A percentile compares a stretch with the other conserved stretches of the same genome.
Conservation (phyloP, 2,888 invertebrate species). For the Epirrita christyi region DNA sequence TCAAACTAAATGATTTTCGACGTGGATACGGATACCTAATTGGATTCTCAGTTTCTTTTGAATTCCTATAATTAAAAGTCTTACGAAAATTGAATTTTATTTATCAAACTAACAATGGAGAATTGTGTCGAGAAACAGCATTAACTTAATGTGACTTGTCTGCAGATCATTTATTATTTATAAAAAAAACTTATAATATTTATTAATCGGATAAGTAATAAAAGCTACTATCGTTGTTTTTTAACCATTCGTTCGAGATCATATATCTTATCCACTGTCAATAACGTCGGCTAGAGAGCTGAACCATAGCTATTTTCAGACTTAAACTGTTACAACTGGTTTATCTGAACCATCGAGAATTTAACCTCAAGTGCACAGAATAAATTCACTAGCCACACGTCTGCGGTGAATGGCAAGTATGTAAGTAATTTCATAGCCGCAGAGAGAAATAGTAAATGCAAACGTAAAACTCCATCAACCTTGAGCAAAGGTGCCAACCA, state of each 20-base stretch:
- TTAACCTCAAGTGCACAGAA: conserved; percentile 45
- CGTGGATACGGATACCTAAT: too few relatives aligned
- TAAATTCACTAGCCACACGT: conserved; percentile 44
- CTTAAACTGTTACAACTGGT: conserved; percentile 43
- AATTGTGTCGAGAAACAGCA: too few relatives aligned
- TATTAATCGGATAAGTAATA: conserved; percentile 27
- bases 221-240: conserved; percentile 31
- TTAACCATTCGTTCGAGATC: conserved; percentile 29
- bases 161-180: conserved; percentile 36
- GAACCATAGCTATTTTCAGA: conserved; percentile 34
- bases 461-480: conserved; percentile 60
- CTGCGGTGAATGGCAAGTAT: conserved; percentile 55
- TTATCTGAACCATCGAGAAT: conserved; percentile 43
- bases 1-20: too few relatives aligned
- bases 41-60: too few relatives aligned
- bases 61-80: not conserved
- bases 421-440: conserved; percentile 51
- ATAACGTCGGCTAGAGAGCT: conserved; percentile 23
- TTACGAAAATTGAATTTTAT: not conserved
- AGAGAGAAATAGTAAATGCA: conserved; percentile 57
- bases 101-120: too few relatives aligned
- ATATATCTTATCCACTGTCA: conserved; percentile 28
- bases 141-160: conserved; percentile 1
- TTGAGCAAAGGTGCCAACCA: conserved; percentile 58
- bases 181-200: conserved; percentile 2